Percentiles rank a stretch among this genome's conserved stretches.
Conservation (phyloP, 2,113 vertebrate species). For the Aspiorhynchus laticeps region DNA sequence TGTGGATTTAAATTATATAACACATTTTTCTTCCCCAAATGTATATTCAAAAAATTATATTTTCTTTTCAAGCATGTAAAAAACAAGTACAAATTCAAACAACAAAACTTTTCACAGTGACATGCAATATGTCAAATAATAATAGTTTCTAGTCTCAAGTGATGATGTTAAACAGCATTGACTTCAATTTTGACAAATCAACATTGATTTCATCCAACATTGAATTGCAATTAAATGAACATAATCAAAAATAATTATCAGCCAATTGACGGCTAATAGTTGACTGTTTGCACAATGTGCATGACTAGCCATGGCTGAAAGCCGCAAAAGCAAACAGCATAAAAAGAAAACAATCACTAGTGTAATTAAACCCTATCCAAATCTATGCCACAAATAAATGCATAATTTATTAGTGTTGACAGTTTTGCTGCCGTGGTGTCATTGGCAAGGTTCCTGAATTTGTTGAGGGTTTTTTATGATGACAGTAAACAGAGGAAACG, state of each 20-base stretch:
- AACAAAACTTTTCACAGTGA: background rate
- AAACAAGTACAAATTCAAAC: background rate
- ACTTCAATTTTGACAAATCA: conserved; percentile 33
- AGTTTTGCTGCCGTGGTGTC: background rate
- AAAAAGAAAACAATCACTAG: conserved; percentile 41
- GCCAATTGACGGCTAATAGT: conserved; percentile 63
- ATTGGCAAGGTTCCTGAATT: background rate
- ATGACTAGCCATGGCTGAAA: conserved; percentile 63
- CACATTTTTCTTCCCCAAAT: background rate
- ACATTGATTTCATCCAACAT: conserved; percentile 51
- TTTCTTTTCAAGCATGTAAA: background rate
- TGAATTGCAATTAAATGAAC: conserved; percentile 64
- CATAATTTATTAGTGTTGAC: conserved; percentile 47
- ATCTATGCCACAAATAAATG: conserved; percentile 46
- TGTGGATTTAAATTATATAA: background rate
- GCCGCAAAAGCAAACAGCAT: conserved; percentile 55
- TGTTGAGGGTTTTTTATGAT: background rate
- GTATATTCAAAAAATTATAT: background rate
- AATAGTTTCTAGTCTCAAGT: background rate
- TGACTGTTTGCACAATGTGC: conserved; percentile 65
- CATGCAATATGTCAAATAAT: background rate
- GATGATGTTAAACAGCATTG: background rate
- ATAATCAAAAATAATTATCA: conserved; percentile 57
- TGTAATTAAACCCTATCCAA: conserved; percentile 48
- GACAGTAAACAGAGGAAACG: background rate